Percentiles rank a stretch among this genome's conserved stretches.
These are phyloP conservation scores for Drosophila tsacasi DNA, from an alignment of 1,140 invertebrate species.

Conservation along the genomic window DNA sequence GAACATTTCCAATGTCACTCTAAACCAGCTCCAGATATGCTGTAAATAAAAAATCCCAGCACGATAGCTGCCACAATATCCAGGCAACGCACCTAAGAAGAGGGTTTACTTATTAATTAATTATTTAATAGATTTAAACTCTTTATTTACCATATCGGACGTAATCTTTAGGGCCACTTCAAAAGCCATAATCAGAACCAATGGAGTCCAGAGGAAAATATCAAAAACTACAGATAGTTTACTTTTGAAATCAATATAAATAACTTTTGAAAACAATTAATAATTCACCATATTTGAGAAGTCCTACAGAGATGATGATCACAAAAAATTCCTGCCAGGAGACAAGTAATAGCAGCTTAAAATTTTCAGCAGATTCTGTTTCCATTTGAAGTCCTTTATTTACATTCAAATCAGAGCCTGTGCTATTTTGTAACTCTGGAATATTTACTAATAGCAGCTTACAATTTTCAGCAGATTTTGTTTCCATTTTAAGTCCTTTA, in stretches of 20 bases:
- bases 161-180: not conserved
- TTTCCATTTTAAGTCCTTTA: not conserved
- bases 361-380: not conserved
- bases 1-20: not conserved
- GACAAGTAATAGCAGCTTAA: not conserved
- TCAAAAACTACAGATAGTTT: no score
- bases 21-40: not conserved
- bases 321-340: not conserved
- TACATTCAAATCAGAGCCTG: no score
- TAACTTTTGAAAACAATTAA: not conserved
- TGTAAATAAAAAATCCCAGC: not conserved
- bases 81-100: not conserved
- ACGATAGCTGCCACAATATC: not conserved
- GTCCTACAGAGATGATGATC: not conserved
- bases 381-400: no score
- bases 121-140: no score
- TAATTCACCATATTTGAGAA: constrained; percentile 14
- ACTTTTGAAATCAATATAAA: no score
- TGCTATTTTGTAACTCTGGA: no score
- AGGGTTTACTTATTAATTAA: not conserved
- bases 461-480: no score
- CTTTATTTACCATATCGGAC: not conserved
- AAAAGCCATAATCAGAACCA: not conserved
- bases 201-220: not conserved
- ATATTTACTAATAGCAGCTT: no score